Evolutionary conservation across 2,888 invertebrate genomes (phyloP), one percentile per base, ranked within the genome.

Genomic region (Phengaris arion): DNA sequence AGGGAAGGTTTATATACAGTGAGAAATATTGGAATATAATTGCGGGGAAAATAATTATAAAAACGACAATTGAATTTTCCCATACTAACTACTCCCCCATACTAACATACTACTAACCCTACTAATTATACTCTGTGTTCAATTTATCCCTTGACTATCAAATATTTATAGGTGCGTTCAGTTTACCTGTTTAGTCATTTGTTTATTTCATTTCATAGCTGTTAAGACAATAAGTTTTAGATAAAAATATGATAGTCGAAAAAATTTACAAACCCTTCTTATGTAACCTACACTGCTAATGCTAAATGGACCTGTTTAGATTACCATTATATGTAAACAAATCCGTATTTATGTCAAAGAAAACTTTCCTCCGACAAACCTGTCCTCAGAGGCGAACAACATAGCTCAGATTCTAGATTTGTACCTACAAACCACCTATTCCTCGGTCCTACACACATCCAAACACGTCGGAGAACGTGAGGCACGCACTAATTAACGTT

Each of bases 401-500:
- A 72, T 72, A 64, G 74, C 68, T 77, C 57, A 54, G 57, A 74
- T 78, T 78, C 78, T 77, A 77, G 75, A 74, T 78, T 77, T 77
- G 75, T 77, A 73, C 22, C 77, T 80, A 81, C 82, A 82, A 82
- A 84, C 85, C 86, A 85, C 79, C 79, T 79, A 81, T 80, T 84
- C 79, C 77, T 77, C 78, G 81, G 80, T 81, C 83, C 80, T 83
- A 85, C 86, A 87, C 84, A 87, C 85, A 85, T 83, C 85, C 84
- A 87, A 88, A 88, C 86, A 88, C 86, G 86, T 83, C 83, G 82
- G 84, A 85, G 90, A 89, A 91, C 89, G 89, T 88, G 87, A 88
- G 87, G 89, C 87, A 89, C 91, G 91, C 91, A 92, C 92, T 92
- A 93, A 93, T 93, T 93, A 93, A 92, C 89, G 91, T 88, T 86